Evolutionary conservation across 2,113 vertebrate species (phyloP).

Genomic region (Hemicordylus capensis): DNA sequence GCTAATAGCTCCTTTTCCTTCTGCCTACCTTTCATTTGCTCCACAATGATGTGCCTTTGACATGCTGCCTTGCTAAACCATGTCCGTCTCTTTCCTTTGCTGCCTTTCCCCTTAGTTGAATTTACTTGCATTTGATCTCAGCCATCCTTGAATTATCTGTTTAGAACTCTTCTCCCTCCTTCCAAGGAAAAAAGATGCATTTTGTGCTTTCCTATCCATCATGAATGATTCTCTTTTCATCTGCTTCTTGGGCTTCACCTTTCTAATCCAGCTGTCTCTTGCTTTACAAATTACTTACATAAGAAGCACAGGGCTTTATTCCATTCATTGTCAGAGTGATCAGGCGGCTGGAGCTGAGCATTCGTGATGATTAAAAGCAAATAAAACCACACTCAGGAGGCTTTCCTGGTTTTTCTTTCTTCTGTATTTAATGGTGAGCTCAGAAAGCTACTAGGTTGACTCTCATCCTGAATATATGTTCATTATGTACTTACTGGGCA

Average conservation of each 20-base stretch:
- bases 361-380: conserved; percentile 20
- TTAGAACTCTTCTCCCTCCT: not conserved
- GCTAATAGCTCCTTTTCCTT: not conserved
- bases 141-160: conserved; percentile 6
- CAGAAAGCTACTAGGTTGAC: not conserved
- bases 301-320: conserved; percentile 33
- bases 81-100: not conserved
- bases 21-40: not conserved
- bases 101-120: rapidly evolving
- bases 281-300: conserved; percentile 55
- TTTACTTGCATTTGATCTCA: conserved; percentile 2
- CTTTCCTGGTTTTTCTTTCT: not conserved
- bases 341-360: not conserved
- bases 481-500: no score
- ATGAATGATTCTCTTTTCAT: conserved; percentile 59
- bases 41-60: not conserved
- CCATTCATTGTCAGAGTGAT: conserved; percentile 7
- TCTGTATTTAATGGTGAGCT: not conserved
- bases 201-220: conserved; percentile 54
- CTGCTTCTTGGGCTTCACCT: conserved; percentile 57
- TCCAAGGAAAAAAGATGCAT: not conserved
- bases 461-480: not conserved
- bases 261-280: conserved; percentile 64
- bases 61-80: not conserved
- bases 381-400: not conserved